phyloP scores from a whole-genome alignment of 2,113 vertebrate species.

The Pantherophis guttatus region DNA sequence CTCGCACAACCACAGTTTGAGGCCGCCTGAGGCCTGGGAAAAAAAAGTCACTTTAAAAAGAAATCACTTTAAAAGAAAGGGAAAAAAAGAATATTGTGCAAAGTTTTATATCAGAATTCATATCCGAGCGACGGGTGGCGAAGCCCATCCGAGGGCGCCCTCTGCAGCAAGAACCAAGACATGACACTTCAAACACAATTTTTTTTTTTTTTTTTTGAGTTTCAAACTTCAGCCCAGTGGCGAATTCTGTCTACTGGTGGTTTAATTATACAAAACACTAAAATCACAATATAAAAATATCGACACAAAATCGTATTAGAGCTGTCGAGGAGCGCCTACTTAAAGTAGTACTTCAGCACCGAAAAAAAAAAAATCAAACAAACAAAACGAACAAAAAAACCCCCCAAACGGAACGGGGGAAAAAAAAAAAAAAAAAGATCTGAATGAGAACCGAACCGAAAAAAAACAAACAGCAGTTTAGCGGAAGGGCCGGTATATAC shows the following conservation, averaged over 20 bases:
- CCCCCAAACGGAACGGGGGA: neutral
- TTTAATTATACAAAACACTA: conserved; percentile 58
- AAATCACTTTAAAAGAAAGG: neutral
- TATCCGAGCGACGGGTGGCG: conserved; percentile 8
- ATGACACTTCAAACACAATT: neutral
- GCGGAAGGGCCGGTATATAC: conserved; percentile 48
- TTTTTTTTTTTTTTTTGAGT: neutral
- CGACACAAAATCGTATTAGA: conserved; percentile 65
- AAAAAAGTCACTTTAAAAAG: too few relatives aligned
- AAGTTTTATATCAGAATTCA: conserved; percentile 29
- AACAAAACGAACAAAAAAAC: neutral
- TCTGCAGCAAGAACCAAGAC: conserved; percentile 54
- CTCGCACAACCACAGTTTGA: too few relatives aligned
- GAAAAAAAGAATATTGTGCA: conserved; percentile 13
- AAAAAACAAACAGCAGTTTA: conserved; percentile 58
- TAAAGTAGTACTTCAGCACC: conserved; percentile 78
- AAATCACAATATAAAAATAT: conserved; percentile 63
- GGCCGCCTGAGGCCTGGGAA: too few relatives aligned
- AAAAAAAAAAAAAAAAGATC: neutral
- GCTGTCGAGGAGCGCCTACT: conserved; percentile 68
- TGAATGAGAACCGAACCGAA: neutral
- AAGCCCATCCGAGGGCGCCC: conserved; percentile 65
- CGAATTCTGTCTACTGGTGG: conserved; percentile 44
- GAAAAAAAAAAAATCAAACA: conserved; percentile 38
- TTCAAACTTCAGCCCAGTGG: conserved; percentile 45